A percentile compares a stretch with the other conserved stretches of the same genome.
These are phyloP conservation scores for Schizaphis graminum DNA, from an alignment of 2,888 invertebrate species.

Conservation along the genomic window DNA sequence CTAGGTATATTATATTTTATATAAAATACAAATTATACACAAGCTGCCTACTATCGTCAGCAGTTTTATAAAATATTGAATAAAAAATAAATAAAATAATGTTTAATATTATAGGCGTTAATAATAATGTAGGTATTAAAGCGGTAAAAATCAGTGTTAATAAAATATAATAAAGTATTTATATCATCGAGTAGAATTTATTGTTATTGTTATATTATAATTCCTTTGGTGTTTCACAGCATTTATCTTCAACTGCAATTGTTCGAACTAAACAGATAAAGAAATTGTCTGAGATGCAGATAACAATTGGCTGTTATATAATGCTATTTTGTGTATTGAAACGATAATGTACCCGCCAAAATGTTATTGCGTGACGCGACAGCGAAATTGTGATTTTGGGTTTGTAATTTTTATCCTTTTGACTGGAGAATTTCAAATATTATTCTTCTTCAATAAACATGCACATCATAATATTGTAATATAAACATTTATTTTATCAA, in stretches of 20 bases:
- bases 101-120: no score
- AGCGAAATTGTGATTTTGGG: not conserved
- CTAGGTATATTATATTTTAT: no score
- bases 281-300: not conserved
- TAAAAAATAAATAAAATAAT: no score
- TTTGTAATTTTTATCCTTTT: not conserved
- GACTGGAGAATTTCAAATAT: not conserved
- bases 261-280: not conserved
- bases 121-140: no score
- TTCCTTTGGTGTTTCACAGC: not conserved
- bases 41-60: no score
- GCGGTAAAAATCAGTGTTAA: no score
- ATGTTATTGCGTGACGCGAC: not conserved
- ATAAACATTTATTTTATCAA: not conserved
- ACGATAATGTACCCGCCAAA: not conserved
- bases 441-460: not conserved
- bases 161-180: no score
- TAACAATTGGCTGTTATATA: not conserved
- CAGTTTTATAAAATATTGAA: no score
- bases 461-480: not conserved
- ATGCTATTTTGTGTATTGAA: not conserved
- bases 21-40: no score
- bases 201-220: not conserved
- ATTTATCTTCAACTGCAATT: not conserved
- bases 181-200: not conserved